Percentiles rank a stretch among this genome's conserved stretches.
These are phyloP conservation scores for Caenorhabditis macrosperma DNA, from an alignment of 2,888 invertebrate species.

Conservation along the genomic window DNA sequence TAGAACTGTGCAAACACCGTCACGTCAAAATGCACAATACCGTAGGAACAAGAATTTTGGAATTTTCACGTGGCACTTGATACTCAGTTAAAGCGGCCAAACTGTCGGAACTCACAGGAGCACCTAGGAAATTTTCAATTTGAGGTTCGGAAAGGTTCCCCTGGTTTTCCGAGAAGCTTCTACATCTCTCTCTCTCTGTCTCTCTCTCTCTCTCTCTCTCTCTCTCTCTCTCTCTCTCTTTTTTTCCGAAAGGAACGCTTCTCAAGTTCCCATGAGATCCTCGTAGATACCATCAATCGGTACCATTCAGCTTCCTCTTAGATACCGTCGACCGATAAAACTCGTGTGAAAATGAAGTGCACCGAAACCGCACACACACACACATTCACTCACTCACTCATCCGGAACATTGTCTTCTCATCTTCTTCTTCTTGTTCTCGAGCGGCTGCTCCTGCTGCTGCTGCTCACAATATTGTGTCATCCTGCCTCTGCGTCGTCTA, in stretches of 20 bases:
- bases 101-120: too few relatives aligned
- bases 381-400: constrained; percentile 32
- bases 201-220: too few relatives aligned
- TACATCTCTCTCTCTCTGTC: too few relatives aligned
- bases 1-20: too few relatives aligned
- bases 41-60: too few relatives aligned
- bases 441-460: neutral
- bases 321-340: constrained; percentile 1
- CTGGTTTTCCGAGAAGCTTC: too few relatives aligned
- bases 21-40: too few relatives aligned
- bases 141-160: too few relatives aligned
- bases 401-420: neutral
- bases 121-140: too few relatives aligned
- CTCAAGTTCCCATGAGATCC: constrained; percentile 21
- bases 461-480: constrained; percentile 55
- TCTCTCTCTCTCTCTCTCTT: neutral
- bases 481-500: constrained; percentile 8
- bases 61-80: too few relatives aligned
- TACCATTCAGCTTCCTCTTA: neutral
- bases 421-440: neutral
- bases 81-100: too few relatives aligned
- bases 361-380: constrained; percentile 42
- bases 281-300: neutral
- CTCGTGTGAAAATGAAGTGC: neutral
- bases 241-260: too few relatives aligned